Conservation (phyloP, 2,888 invertebrate genomes). For the Drosophila diplacantha region DNA sequence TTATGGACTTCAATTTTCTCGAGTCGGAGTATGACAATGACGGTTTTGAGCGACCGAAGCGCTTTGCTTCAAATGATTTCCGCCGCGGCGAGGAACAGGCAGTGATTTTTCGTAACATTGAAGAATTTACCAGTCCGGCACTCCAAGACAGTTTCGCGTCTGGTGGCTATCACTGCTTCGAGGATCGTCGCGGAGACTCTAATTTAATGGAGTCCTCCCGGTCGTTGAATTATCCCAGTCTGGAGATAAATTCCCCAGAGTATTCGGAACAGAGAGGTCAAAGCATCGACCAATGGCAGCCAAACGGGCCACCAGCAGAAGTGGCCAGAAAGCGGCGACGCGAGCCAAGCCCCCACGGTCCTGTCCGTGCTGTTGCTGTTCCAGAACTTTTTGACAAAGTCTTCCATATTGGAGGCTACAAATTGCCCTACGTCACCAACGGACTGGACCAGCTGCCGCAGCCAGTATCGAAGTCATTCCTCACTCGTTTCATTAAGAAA, state of each 20-base stretch:
- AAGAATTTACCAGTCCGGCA: not conserved
- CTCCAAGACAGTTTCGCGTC: not conserved
- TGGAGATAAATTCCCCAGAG: not conserved
- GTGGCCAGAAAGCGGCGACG: not conserved
- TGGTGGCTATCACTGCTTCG: not conserved
- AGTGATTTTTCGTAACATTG: not conserved
- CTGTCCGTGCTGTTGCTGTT: not conserved
- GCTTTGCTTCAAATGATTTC: not conserved
- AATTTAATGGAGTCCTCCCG: not conserved
- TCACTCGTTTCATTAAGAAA: constrained; percentile 29
- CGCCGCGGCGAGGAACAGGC: not conserved
- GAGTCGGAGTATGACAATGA: not conserved
- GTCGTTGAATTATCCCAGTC: not conserved
- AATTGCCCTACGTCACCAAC: constrained; percentile 17
- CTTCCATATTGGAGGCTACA: constrained; percentile 34
- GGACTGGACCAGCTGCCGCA: constrained; percentile 7
- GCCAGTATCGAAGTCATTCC: constrained; percentile 32
- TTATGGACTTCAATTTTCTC: not conserved
- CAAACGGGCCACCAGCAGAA: not conserved
- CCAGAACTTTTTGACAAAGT: not conserved
- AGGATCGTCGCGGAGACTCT: not conserved
- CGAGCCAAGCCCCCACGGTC: not conserved
- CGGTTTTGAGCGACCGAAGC: not conserved
- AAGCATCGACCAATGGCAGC: not conserved
- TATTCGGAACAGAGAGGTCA: not conserved